phyloP scores from a whole-genome alignment of 2,113 vertebrate genomes.

The Rattus norvegicus region DNA sequence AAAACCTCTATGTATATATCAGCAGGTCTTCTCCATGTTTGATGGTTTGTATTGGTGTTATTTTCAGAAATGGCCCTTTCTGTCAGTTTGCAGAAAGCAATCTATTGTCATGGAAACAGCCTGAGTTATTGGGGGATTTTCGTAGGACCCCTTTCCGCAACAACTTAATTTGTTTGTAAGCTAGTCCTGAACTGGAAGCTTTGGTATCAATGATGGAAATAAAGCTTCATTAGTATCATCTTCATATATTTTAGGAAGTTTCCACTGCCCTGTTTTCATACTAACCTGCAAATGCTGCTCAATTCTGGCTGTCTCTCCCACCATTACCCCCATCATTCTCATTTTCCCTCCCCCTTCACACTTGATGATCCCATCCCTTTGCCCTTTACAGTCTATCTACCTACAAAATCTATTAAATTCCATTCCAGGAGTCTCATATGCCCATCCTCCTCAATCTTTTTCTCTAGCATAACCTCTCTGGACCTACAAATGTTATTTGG shows the following conservation, averaged over 20 bases:
- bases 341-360: not conserved
- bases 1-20: not conserved
- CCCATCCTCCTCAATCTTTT: not conserved
- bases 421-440: not conserved
- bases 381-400: accelerated
- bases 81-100: not conserved
- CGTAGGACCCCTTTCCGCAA: not conserved
- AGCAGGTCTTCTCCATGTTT: not conserved
- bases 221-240: not conserved
- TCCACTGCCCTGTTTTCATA: not conserved
- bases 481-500: not conserved
- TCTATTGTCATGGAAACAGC: not conserved
- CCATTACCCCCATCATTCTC: not conserved
- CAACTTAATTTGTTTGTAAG: not conserved
- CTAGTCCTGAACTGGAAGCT: not conserved
- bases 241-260: not conserved
- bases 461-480: not conserved
- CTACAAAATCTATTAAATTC: not conserved
- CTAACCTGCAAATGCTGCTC: not conserved
- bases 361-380: not conserved
- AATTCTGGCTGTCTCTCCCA: not conserved
- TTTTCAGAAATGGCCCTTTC: not conserved
- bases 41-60: not conserved
- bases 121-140: not conserved
- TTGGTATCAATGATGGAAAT: not conserved